Evolutionary conservation across 2,797 vertebrate species (phyloP), one percentile per base, ranked within the genome.

Genomic region (Pseudotriccus pelzelni): DNA sequence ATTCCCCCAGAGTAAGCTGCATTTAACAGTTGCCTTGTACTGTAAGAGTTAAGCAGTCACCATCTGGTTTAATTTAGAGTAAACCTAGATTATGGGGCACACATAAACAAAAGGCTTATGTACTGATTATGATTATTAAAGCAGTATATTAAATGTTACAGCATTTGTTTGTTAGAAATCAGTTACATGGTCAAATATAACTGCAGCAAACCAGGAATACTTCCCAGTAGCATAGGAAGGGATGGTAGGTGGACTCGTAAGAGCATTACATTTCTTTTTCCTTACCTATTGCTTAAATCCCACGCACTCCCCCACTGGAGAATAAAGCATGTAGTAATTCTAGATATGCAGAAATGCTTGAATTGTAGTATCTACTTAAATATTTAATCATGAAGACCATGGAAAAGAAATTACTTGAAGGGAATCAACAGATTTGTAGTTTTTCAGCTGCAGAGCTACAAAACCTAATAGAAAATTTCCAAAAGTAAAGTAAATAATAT

Each of bases 1-100:
- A 53, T 99, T 99, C 87, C 96, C 98, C 41, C 99, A 99, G 92
- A 99, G 99, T 99, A 98, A 99, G 98, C 96, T 85, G 68, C 36
- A 78, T 95, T 94, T 95, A 82, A 83, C 80, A 78, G 72, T 72
- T 69, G 52, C 66, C 90, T 77, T 93, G 23, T 37, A 70, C 58
- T 82, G 46, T 68, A 87, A 94, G 90, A 91, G 84, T 83, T 88
- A 90, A 87, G 66, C 89, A 67, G 41, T 80, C 72, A 84, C 96
- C 97, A 98, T 98, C 96, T 98, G 98, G 96, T 98, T 97, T 98
- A 96, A 98, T 97, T 98, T 96, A 96, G 95, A 97, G 85, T 91
- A 97, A 97, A 97, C 95, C 89, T 97, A 98, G 98, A 98, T 98
- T 98, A 97, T 94, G n/a, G 16, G 85, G 82, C 68, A 75, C 84